Evolutionary conservation across 1,140 invertebrate species (phyloP).

Genomic region (Magallana gigas): DNA sequence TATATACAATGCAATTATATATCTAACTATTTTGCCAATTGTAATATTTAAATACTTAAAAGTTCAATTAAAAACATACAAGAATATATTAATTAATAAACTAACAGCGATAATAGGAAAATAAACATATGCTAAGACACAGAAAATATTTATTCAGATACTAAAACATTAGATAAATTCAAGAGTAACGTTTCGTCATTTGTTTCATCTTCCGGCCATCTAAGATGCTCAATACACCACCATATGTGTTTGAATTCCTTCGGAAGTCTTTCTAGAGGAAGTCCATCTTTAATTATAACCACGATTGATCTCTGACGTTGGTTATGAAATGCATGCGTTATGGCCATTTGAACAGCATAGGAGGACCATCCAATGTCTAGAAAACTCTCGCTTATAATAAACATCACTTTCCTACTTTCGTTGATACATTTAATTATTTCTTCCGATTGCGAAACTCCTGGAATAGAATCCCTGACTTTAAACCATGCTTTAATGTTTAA

Average conservation of each 20-base stretch:
- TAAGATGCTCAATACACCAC: not conserved
- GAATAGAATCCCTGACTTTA: not conserved
- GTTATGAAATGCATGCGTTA: not conserved
- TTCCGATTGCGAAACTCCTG: not conserved
- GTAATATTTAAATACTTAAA: too few species aligned
- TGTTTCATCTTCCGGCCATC: not conserved
- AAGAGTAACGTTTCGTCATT: not conserved
- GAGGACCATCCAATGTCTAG: not conserved
- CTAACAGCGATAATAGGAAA: too few species aligned
- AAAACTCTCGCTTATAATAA: not conserved
- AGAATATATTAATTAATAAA: too few species aligned
- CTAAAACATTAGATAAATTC: not conserved
- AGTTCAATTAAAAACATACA: too few species aligned
- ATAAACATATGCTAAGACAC: too few species aligned
- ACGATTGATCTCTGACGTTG: not conserved
- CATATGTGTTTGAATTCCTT: slow-evolving; percentile 2
- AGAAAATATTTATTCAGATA: too few species aligned
- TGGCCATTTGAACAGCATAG: not conserved
- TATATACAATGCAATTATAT: too few species aligned
- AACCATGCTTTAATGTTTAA: not conserved
- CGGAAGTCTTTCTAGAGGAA: not conserved
- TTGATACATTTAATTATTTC: not conserved
- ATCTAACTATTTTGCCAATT: too few species aligned
- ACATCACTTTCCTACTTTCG: slow-evolving; percentile 4
- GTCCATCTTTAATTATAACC: not conserved